A percentile compares a stretch with the other conserved stretches of the same genome.
These are phyloP conservation scores for Meiosimyza decipiens DNA, from an alignment of 2,888 invertebrate species.

Conservation along the genomic window DNA sequence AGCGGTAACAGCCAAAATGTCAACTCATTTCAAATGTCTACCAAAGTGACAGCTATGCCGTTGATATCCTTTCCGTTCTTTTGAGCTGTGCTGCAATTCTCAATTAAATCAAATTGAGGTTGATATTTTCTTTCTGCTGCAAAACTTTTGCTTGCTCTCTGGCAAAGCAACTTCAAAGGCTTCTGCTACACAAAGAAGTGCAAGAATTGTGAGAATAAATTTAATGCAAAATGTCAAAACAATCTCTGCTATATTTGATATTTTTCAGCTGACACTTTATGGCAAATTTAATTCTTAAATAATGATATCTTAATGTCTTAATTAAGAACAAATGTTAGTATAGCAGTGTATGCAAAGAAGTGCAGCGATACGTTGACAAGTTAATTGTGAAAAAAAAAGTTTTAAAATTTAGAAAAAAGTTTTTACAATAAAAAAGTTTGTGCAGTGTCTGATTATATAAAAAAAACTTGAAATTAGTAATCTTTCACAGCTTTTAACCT, in stretches of 20 bases:
- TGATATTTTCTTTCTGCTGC: not conserved
- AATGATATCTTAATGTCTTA: not conserved
- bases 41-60: conserved; percentile 14
- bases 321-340: conserved; percentile 7
- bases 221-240: conserved; percentile 25
- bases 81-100: not conserved
- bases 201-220: conserved; percentile 8
- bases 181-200: not conserved
- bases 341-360: not conserved
- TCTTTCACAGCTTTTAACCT: not conserved
- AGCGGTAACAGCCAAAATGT: conserved; percentile 14
- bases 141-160: not conserved
- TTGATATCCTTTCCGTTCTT: not conserved
- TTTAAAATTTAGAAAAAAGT: too few relatives aligned
- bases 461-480: too few relatives aligned
- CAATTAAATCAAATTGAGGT: conserved; percentile 7
- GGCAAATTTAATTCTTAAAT: not conserved
- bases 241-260: conserved; percentile 12
- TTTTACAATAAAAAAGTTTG: too few relatives aligned
- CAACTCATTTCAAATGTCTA: conserved; percentile 30
- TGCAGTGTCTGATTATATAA: too few relatives aligned
- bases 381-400: too few relatives aligned
- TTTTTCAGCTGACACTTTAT: not conserved
- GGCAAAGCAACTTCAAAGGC: conserved; percentile 17
- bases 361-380: too few relatives aligned